Base-by-base conservation (phyloP, 1,140 invertebrate species). In the Trypoxylus dichotomus region DNA sequence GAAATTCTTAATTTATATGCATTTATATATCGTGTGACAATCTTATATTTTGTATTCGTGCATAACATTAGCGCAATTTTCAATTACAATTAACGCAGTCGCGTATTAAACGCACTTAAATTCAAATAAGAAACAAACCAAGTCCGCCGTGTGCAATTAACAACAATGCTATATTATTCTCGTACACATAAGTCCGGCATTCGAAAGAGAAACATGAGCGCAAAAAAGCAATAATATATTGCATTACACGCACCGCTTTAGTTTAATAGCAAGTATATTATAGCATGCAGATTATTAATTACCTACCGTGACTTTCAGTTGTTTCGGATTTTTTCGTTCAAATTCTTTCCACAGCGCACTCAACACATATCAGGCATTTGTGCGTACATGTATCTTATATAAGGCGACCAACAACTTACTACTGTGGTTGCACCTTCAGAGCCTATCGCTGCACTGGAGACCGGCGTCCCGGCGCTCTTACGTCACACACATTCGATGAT, bases 381-480 rank as follows among this genome's bases (percentile, higher is more conserved):
- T 76, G 75, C 68, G 75, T 43, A 47, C 75, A 79, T 79, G 68
- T 75, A 79, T 79, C 68, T 74, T 73, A 74, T 68, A 68, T 68
- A 29, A 68, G 78, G 74, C 78, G 32, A 76, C 41, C 32, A 73
- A 74, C 73, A 54, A 54, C 47, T 54, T 54, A 54, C 60, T 75
- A 63, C 60, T 43, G 76, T 76, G 75, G 79, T 76, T 79, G 79
- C 76, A 79, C 79, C 75, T 76, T 73, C 72, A 79, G 77, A 79
- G 77, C 72, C 79, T 79, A 76, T 58, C 76, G 76, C 76, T 79
- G 79, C 79, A 79, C 79, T 74, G 72, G 60, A 74, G 29, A 74
- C 72, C 76, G 79, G 76, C 79, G 79, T 79, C 79, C 79, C 79
- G 79, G 79, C 77, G 77, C 79, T 79, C 76, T 79, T 79, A 79